Evolutionary conservation across 2,888 invertebrate species (phyloP).

Genomic region (Rapana venosa): DNA sequence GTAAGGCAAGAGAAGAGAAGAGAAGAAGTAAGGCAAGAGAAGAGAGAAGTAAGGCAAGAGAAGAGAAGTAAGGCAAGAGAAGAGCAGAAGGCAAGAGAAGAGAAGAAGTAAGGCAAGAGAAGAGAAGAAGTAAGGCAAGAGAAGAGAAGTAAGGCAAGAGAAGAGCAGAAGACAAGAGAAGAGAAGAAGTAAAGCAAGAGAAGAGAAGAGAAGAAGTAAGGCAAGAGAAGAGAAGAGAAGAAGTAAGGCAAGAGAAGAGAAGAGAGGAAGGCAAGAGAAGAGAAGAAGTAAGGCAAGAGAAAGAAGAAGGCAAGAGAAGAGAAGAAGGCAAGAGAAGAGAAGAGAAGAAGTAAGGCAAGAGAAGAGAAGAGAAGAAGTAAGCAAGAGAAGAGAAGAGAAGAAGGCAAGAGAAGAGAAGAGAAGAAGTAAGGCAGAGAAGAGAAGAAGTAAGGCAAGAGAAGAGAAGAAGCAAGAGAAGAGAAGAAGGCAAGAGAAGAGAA

Average conservation of each 20-base stretch:
- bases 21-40: not conserved
- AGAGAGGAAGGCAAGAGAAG: not conserved
- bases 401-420: not conserved
- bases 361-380: conserved; percentile 44
- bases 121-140: not conserved
- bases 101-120: not conserved
- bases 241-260: not conserved
- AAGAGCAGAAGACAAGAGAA: not conserved
- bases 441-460: conserved; percentile 44
- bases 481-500: not conserved
- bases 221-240: not conserved
- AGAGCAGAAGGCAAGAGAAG: not conserved
- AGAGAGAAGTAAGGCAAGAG: no score
- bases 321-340: not conserved
- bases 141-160: not conserved
- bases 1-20: not conserved
- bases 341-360: conserved; percentile 48
- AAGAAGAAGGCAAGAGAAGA: not conserved
- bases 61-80: not conserved
- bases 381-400: not conserved
- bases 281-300: not conserved
- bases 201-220: not conserved
- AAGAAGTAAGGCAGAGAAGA: conserved; percentile 43
- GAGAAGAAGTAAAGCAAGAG: no score
- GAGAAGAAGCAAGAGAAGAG: no score